Evolutionary conservation across 2,113 vertebrate species (phyloP), one percentile per base, ranked within the genome.

Genomic region (Bubo blakistoni): DNA sequence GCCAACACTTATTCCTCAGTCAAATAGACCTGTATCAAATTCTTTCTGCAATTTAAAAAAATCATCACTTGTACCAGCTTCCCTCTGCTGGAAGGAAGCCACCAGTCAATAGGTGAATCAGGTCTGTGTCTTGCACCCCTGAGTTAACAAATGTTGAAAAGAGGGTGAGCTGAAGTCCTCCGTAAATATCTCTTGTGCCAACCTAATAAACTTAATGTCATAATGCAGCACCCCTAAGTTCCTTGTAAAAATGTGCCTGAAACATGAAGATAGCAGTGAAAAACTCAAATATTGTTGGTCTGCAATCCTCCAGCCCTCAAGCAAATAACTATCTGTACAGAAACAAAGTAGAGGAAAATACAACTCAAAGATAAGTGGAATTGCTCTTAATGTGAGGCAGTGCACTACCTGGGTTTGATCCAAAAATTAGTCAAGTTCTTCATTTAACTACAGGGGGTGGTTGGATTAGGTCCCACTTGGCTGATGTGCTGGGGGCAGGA

Each of bases 391-490:
- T 63, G 89, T 38, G 71, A 95, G 90, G 74, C 94, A 95, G 78
- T 65, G 77, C 58, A 67, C 54, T 84, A 95, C 92, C 94, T 95
- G 96, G 95, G 95, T 87, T 95, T 92, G 92, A 97, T 97, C 94
- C 97, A 96, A 95, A 92, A 95, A 97, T 95, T 95, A 95, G 91
- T 94, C 89, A 94, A 97, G 81, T 95, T 92, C 95, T 95, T 97
- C 94, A 96, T 91, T 95, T 92, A 94, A 95, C 95, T 66, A 73
- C 92, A 95, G 95, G 94, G 89, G 96, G 94, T 94, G 78, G 70
- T 96, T 97, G 97, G 97, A 97, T 95, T 51, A 77, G 84, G 78
- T 97, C 94, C 95, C 94, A 96, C 72, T 97, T 96, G 93, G 92
- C 81, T 95, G 87, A 96, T 77, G 46, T 81, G 86, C 86, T 6